Conservation (phyloP, 2,113 vertebrate genomes). For the Orientallactaga bullata region DNA sequence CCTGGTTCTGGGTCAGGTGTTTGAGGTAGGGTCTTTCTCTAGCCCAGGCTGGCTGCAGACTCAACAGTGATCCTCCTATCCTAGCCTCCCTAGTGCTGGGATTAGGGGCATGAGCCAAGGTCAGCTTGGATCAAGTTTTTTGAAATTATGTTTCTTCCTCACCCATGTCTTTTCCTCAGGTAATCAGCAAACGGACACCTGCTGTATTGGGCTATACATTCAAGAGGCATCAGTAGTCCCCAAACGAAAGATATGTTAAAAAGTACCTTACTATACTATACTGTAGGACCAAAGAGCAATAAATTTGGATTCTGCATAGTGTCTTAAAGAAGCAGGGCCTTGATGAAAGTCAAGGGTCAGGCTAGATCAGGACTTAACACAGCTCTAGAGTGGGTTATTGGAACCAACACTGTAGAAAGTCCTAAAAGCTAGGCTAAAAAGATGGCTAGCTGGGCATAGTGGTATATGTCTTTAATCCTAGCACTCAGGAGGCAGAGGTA, state of each 20-base stretch:
- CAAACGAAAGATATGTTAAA: slow-evolving; percentile 23
- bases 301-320: neutral
- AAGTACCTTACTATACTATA: neutral
- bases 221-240: slow-evolving; percentile 27
- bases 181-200: slow-evolving; percentile 60
- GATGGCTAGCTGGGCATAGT: neutral
- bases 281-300: neutral
- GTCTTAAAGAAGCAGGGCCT: neutral
- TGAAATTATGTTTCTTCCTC: neutral
- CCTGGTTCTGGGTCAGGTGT: neutral
- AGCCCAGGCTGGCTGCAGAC: too few relatives aligned
- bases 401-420: neutral
- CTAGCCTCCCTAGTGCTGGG: too few relatives aligned
- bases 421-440: neutral
- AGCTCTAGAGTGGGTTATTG: neutral
- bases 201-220: slow-evolving; percentile 5
- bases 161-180: slow-evolving; percentile 57
- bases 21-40: neutral
- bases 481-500: too few relatives aligned
- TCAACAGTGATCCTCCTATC: too few relatives aligned
- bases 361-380: neutral
- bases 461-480: too few relatives aligned
- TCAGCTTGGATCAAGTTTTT: neutral
- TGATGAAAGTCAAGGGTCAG: neutral
- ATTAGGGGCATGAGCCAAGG: too few relatives aligned